Evolutionary conservation across 2,888 invertebrate species (phyloP).

Genomic region (Caenorhabditis sp.): DNA sequence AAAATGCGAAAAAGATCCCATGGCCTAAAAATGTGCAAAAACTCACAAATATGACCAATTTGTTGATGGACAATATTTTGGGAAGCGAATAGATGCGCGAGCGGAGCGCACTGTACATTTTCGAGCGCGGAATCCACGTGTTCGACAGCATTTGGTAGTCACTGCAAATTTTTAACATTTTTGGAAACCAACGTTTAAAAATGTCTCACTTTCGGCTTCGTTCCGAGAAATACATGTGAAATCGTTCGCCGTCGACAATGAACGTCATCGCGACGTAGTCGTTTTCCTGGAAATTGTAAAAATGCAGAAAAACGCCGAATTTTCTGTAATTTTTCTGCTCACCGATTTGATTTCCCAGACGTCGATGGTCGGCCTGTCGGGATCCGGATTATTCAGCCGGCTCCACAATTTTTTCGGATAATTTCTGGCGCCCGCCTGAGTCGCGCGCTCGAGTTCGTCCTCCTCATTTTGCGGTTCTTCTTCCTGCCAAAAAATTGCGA

Average conservation of each 20-base stretch:
- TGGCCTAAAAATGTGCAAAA: too few relatives aligned
- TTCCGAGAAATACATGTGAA: too few relatives aligned
- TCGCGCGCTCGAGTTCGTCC: conserved; percentile 9
- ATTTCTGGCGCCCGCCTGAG: neutral
- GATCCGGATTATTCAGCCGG: conserved; percentile 7
- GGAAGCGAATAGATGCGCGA: conserved; percentile 28
- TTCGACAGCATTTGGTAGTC: conserved; percentile 17
- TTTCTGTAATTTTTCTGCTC: neutral
- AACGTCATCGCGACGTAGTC: too few relatives aligned
- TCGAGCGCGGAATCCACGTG: conserved; percentile 24
- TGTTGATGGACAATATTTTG: conserved; percentile 8
- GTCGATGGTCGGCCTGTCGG: conserved; percentile 8
- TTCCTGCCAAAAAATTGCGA: conserved; percentile 7
- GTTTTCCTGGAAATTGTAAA: too few relatives aligned
- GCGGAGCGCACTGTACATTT: conserved; percentile 10
- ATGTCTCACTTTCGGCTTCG: too few relatives aligned
- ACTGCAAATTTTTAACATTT: conserved; percentile 20
- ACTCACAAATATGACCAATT: conserved; percentile 16
- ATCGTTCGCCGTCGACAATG: too few relatives aligned
- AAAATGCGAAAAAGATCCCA: neutral
- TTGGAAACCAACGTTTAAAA: neutral
- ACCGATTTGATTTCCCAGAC: conserved; percentile 13
- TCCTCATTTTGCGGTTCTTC: neutral
- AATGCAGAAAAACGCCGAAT: too few relatives aligned
- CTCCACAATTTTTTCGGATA: conserved; percentile 11